Evolutionary conservation across 2,888 invertebrate species (phyloP).

Genomic region (Andricus quercusramuli): DNA sequence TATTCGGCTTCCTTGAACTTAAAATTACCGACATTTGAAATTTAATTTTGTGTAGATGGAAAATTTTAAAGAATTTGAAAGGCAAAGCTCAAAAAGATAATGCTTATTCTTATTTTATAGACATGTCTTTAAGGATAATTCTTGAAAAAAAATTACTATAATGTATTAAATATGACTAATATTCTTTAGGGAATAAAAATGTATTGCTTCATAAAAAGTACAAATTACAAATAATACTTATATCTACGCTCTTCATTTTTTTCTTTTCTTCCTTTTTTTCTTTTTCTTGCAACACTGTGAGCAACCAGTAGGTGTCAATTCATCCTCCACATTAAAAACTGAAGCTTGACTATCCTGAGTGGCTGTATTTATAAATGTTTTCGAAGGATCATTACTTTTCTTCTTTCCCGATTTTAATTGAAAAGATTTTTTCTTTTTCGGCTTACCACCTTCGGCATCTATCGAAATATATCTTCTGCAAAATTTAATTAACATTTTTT

Average conservation of each 20-base stretch:
- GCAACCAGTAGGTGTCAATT: slow-evolving; percentile 63
- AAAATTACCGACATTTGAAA: too few species aligned
- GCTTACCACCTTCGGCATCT: slow-evolving; percentile 48
- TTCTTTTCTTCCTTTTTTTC: slow-evolving; percentile 53
- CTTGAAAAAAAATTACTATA: too few species aligned
- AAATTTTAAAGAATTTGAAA: slow-evolving; percentile 6
- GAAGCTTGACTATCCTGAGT: slow-evolving; percentile 53
- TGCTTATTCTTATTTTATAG: too few species aligned
- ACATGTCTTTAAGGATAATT: too few species aligned
- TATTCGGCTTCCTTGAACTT: too few species aligned
- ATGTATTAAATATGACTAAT: background rate
- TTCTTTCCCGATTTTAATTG: slow-evolving; percentile 52
- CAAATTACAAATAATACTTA: background rate
- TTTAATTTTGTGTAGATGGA: slow-evolving; percentile 13
- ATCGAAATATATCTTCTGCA: slow-evolving; percentile 42
- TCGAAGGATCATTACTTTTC: slow-evolving; percentile 52
- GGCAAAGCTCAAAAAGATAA: too few species aligned
- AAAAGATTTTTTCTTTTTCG: slow-evolving; percentile 46
- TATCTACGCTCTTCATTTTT: background rate
- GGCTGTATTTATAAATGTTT: slow-evolving; percentile 51
- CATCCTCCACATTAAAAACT: slow-evolving; percentile 56
- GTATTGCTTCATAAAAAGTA: background rate
- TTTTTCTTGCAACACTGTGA: slow-evolving; percentile 69
- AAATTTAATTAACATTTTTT: background rate
- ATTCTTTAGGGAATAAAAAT: background rate